Evolutionary conservation across 2,797 vertebrate genomes (phyloP).

Genomic region (Sebastes minor): DNA sequence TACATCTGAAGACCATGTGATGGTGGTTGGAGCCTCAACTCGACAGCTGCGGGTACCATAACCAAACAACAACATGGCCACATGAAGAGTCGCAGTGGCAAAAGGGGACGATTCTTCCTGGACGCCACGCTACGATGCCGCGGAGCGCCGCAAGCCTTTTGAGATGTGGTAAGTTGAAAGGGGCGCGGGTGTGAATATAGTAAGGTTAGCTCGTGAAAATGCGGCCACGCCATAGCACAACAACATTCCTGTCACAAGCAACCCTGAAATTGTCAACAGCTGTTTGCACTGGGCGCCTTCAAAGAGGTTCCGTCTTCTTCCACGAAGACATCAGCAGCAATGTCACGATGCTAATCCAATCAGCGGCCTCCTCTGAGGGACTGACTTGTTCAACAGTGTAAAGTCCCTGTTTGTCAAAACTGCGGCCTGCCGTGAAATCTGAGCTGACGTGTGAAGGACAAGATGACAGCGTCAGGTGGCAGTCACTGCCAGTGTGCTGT

Average conservation of each 20-base stretch:
- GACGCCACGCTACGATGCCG: conserved; percentile 17
- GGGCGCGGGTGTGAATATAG: conserved; percentile 34
- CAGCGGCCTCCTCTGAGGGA: conserved; percentile 40
- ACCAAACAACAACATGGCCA: conserved; percentile 42
- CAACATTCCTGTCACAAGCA: conserved; percentile 30
- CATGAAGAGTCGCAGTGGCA: conserved; percentile 30
- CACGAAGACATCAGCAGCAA: conserved; percentile 44
- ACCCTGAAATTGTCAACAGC: conserved; percentile 47
- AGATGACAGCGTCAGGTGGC: conserved; percentile 64
- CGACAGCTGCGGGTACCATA: conserved; percentile 38
- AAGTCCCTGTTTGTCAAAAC: conserved; percentile 65
- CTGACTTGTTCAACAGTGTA: conserved; percentile 47
- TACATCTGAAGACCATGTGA: conserved; percentile 53
- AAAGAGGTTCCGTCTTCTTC: conserved; percentile 24
- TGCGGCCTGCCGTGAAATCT: conserved; percentile 50
- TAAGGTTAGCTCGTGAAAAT: conserved; percentile 43
- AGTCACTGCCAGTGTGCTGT: conserved; percentile 26
- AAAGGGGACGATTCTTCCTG: background rate
- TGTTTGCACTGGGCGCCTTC: conserved; percentile 44
- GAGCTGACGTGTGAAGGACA: conserved; percentile 62
- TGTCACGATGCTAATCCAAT: conserved; percentile 62
- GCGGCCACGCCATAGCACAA: conserved; percentile 17
- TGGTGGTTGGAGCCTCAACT: conserved; percentile 4
- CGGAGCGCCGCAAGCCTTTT: conserved; percentile 26
- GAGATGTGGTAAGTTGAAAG: conserved; percentile 22